phyloP scores from a whole-genome alignment of 1,140 invertebrate genomes.

The Hyphantria cunea region DNA sequence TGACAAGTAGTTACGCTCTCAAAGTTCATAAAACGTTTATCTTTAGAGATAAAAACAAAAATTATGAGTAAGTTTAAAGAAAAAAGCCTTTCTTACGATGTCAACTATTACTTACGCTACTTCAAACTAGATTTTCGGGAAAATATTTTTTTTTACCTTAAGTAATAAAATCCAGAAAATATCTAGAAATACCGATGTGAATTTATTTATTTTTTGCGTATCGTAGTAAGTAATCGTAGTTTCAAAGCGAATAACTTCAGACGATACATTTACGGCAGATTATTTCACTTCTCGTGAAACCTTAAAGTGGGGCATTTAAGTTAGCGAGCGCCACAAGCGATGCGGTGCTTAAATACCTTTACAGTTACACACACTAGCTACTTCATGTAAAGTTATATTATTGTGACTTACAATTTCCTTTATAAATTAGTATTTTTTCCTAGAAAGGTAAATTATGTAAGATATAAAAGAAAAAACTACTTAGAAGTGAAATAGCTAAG shows the following conservation, averaged over 20 bases:
- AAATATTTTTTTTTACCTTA: slow-evolving; percentile 12
- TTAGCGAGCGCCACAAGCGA: slow-evolving; percentile 6
- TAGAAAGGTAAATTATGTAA: background rate
- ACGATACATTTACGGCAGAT: slow-evolving; percentile 50
- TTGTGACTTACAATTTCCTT: no score
- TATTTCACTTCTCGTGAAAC: slow-evolving; percentile 47
- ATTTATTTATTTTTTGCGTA: slow-evolving; percentile 42
- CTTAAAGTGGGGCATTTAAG: slow-evolving; percentile 29
- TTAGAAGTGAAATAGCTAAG: background rate
- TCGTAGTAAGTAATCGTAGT: slow-evolving; percentile 39
- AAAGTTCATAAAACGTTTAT: no score
- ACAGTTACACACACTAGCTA: no score
- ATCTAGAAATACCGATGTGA: slow-evolving; percentile 38
- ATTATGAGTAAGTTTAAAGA: no score
- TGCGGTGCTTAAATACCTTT: no score
- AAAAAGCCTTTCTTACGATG: no score
- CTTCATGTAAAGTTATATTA: no score
- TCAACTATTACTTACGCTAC: background rate
- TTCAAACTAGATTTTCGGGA: slow-evolving; percentile 4
- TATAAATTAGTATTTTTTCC: no score
- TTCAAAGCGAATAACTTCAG: slow-evolving; percentile 46
- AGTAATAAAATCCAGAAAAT: slow-evolving; percentile 25
- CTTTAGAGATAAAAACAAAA: background rate
- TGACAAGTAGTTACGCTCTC: no score
- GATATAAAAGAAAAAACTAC: background rate